A percentile compares a stretch with the other conserved stretches of the same genome.
Evolutionary conservation across 2,888 invertebrate species (phyloP).

Genomic region (Pammene fasciana): DNA sequence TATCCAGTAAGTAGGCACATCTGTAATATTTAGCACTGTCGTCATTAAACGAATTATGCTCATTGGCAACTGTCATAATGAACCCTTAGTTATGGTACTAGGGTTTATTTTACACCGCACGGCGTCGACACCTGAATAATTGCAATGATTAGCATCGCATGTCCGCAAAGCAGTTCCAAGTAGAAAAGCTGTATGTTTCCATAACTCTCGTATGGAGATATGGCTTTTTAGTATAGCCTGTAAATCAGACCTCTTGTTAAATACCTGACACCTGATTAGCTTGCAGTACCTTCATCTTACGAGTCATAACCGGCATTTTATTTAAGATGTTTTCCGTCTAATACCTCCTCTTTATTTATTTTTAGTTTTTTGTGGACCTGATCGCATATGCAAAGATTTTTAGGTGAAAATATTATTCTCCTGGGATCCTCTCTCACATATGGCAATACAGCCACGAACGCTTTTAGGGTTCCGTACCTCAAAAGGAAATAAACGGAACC

Average conservation of each 20-base stretch:
- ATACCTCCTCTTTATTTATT: too few relatives aligned
- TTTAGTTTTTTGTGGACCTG: too few relatives aligned
- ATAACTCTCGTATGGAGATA: background rate
- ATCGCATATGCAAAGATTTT: too few relatives aligned
- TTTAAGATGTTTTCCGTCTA: background rate
- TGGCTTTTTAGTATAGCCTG: background rate
- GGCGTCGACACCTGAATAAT: conserved; percentile 8
- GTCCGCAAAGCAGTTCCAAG: background rate
- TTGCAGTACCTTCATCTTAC: background rate
- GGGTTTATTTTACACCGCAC: background rate
- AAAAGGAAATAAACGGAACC: too few relatives aligned
- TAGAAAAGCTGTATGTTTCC: background rate
- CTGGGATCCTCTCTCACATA: too few relatives aligned
- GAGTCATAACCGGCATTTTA: background rate
- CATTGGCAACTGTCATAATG: background rate
- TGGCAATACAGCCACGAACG: too few relatives aligned
- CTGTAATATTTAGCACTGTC: conserved; percentile 1
- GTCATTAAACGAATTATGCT: background rate
- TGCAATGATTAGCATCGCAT: conserved; percentile 27
- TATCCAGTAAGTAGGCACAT: background rate
- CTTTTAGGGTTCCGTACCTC: too few relatives aligned
- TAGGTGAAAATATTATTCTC: too few relatives aligned
- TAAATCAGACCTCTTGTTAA: background rate
- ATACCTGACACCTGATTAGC: conserved; percentile 11
- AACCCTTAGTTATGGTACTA: background rate